Percentiles rank a stretch among this genome's conserved stretches.
These are phyloP conservation scores for Notoglanidium macrostoma DNA, from an alignment of 2,797 vertebrate genomes.

Conservation along the genomic window DNA sequence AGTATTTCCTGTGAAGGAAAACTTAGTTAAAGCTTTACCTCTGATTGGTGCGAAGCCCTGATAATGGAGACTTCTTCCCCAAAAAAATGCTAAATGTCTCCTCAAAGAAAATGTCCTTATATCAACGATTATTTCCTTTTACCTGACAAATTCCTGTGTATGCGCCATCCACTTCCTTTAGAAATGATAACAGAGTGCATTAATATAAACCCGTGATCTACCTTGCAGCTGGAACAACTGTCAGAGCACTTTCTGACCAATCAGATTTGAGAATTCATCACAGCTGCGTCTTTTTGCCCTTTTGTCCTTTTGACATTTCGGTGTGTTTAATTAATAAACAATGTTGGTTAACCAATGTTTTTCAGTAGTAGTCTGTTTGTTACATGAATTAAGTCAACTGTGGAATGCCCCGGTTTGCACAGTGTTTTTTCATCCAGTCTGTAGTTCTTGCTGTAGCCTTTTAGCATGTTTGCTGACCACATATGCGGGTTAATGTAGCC, in stretches of 20 bases:
- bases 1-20: slow-evolving; percentile 28
- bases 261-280: neutral
- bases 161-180: neutral
- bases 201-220: neutral
- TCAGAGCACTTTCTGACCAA: neutral
- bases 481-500: neutral
- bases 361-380: neutral
- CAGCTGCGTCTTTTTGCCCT: neutral
- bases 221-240: neutral
- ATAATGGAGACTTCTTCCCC: neutral
- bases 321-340: neutral
- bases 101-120: neutral
- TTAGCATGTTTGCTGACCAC: neutral
- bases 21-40: neutral
- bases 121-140: neutral
- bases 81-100: neutral
- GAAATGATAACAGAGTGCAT: neutral
- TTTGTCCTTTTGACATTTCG: neutral
- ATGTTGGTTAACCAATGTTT: neutral
- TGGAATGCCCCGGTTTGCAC: neutral
- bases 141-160: neutral
- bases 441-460: neutral
- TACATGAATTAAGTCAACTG: neutral
- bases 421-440: neutral
- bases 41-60: neutral